Evolutionary conservation across 2,888 invertebrate genomes (phyloP), one percentile per base, ranked within the genome.

Genomic region (Cremastinae sp.): DNA sequence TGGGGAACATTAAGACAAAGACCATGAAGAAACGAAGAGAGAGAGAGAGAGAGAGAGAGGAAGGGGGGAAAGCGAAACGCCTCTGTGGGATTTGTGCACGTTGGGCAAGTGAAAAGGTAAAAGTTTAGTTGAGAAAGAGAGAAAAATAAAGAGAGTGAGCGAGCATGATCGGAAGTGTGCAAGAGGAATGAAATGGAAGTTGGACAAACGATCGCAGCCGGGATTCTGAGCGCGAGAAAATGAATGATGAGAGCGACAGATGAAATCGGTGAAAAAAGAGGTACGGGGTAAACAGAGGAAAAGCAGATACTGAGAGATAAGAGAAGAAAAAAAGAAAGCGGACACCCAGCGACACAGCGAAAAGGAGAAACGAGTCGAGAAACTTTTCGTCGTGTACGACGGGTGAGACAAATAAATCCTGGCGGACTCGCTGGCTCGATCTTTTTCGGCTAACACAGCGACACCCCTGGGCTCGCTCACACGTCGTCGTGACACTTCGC

Each of bases 101-200:
- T 58, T 53, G 53, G 64, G 76, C 72, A 75, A 75, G 68, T 64
- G 64, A 69, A 76, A 66, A 71, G 66, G 71, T 66, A 64, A 62
- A 74, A 71, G 74, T 78, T 38, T 22, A 49, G 65, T 61, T 58
- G 61, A 43, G 61, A 61, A 14, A 14, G 8, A 53, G 8, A 53
- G 22, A 22, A 59, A n/a, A n/a, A n/a, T n/a, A n/a, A n/a, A n/a
- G n/a, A n/a, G n/a, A 16, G 18, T 38, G 14, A 36, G 71, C 38
- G 54, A 69, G 64, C 22, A 56, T 64, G 62, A 51, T 64, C 68
- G 74, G 54, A 61, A 61, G 66, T 43, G 45, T 38, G 58, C 38
- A 38, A 41, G 58, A 54, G 45, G 34, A 58, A 20, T 41, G 66
- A 62, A 51, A 64, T 43, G 43, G 51, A 64, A 51, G 22, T 51